phyloP scores from a whole-genome alignment of 1,140 invertebrate species.

The Neodiprion virginianus region DNA sequence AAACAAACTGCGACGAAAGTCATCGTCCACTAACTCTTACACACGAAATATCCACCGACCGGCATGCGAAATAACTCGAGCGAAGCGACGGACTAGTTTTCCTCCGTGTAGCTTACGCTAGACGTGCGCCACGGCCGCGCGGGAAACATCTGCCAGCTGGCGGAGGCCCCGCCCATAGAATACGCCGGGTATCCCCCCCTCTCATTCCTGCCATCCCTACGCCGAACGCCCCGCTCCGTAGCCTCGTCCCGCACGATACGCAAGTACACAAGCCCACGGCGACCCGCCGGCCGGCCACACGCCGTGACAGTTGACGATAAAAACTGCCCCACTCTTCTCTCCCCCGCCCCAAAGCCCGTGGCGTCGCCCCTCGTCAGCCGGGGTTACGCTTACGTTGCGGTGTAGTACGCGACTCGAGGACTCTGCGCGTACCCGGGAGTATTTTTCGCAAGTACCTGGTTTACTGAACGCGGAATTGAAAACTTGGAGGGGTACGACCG shows the following conservation, averaged over 20 bases:
- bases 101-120: conserved; percentile 56
- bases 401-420: neutral
- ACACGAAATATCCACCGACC: neutral
- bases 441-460: neutral
- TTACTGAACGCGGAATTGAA: too few species aligned
- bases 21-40: neutral
- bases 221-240: neutral
- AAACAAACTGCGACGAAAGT: neutral
- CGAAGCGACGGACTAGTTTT: conserved; percentile 50
- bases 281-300: conserved; percentile 10
- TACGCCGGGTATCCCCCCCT: conserved; percentile 21
- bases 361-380: neutral
- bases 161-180: conserved; percentile 58
- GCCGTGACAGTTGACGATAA: conserved; percentile 16
- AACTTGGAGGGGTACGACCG: too few species aligned
- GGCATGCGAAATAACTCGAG: conserved; percentile 17
- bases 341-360: neutral
- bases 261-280: neutral
- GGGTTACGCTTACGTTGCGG: neutral
- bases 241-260: neutral
- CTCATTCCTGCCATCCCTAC: neutral
- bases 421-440: neutral
- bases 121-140: conserved; percentile 51
- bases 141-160: conserved; percentile 68
- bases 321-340: neutral